A percentile compares a stretch with the other conserved stretches of the same genome.
Evolutionary conservation across 2,113 vertebrate genomes (phyloP).

Genomic region (Neolamprologus kungweensis): DNA sequence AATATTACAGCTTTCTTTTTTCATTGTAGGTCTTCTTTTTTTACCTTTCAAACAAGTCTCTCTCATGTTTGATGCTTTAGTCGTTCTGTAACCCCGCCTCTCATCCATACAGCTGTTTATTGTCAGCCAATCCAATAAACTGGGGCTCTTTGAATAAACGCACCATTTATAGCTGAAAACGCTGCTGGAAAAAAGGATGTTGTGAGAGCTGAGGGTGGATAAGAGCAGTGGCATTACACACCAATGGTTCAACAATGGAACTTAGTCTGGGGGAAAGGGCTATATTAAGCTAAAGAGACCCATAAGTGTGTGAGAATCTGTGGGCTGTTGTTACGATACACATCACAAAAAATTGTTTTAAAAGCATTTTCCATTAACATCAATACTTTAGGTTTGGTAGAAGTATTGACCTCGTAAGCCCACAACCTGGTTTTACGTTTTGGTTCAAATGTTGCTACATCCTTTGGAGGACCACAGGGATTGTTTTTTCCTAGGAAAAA

Average conservation of each 20-base stretch:
- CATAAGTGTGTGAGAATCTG: neutral
- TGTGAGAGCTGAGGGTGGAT: neutral
- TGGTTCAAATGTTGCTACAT: neutral
- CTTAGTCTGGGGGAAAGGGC: neutral
- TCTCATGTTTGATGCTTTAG: neutral
- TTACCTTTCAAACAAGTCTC: neutral
- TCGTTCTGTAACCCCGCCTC: neutral
- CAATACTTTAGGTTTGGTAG: neutral
- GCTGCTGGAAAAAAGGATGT: neutral
- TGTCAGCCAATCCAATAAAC: neutral
- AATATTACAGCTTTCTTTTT: neutral
- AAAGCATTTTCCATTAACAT: neutral
- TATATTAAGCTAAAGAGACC: neutral
- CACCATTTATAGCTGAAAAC: neutral
- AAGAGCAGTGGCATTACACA: neutral
- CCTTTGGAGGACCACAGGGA: neutral
- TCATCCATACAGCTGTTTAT: neutral
- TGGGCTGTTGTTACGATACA: neutral
- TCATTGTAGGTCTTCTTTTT: neutral
- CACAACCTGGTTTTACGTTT: neutral
- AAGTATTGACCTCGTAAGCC: neutral
- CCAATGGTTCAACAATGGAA: neutral
- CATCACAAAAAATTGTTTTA: neutral
- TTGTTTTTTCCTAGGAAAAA: neutral
- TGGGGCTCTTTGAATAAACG: neutral